phyloP scores from a whole-genome alignment of 2,888 invertebrate genomes.

The Pomacea canaliculata region DNA sequence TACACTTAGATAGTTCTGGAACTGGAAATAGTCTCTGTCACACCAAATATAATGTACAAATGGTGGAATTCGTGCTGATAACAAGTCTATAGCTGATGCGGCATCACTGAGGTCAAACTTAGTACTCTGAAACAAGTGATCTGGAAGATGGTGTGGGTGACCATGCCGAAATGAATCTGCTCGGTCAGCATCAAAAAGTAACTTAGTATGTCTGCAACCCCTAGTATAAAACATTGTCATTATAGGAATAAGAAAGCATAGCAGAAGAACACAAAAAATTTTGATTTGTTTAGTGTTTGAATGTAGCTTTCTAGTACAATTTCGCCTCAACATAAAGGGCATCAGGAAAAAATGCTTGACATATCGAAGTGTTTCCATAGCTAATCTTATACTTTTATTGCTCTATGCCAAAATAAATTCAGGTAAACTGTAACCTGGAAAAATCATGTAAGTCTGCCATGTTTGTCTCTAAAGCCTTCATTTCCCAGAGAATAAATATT shows the following conservation, averaged over 20 bases:
- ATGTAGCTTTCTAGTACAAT: background rate
- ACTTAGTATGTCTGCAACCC: conserved; percentile 21
- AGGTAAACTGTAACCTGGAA: too few species aligned
- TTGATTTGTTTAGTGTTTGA: background rate
- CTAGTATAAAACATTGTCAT: conserved; percentile 25
- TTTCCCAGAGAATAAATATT: too few species aligned
- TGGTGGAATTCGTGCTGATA: conserved; percentile 26
- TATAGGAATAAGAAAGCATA: conserved; percentile 16
- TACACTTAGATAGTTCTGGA: conserved; percentile 53
- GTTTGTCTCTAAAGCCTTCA: too few species aligned
- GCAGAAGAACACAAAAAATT: conserved; percentile 10
- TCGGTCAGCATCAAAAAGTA: conserved; percentile 20
- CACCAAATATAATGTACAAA: conserved; percentile 57
- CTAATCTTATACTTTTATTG: too few species aligned
- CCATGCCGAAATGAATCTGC: conserved; percentile 33
- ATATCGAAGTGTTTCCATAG: too few species aligned
- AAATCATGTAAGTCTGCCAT: too few species aligned
- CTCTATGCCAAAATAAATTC: too few species aligned
- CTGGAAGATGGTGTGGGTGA: conserved; percentile 29
- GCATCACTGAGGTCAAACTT: conserved; percentile 1
- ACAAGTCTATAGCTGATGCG: conserved; percentile 12
- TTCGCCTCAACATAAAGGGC: background rate
- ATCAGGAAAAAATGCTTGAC: background rate
- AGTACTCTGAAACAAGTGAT: conserved; percentile 29
- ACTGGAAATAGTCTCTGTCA: conserved; percentile 48